Percentiles rank a stretch among this genome's conserved stretches.
These are phyloP conservation scores for Girardinichthys multiradiatus DNA, from an alignment of 2,113 vertebrate genomes.

Conservation along the genomic window DNA sequence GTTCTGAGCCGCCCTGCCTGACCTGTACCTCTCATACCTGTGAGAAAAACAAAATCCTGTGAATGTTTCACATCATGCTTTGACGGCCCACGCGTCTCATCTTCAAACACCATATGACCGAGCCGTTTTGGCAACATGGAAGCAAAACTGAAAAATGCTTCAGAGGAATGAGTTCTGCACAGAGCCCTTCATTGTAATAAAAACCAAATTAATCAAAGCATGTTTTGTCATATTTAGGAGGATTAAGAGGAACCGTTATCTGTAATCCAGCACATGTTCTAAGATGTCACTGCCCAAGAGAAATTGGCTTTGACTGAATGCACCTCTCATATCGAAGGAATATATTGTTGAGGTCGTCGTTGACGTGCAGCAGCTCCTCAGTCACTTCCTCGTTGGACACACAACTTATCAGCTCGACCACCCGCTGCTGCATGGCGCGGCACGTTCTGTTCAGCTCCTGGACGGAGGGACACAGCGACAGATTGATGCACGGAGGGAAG, in stretches of 20 bases:
- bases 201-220: neutral
- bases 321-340: slow-evolving; percentile 97
- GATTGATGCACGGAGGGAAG: neutral
- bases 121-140: slow-evolving; percentile 1
- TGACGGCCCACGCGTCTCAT: slow-evolving; percentile 31
- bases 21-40: slow-evolving; percentile 94
- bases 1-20: slow-evolving; percentile 86
- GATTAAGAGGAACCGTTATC: neutral
- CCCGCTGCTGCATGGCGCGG: slow-evolving; percentile 96
- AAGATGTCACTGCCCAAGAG: too few relatives aligned
- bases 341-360: slow-evolving; percentile 97
- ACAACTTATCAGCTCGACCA: slow-evolving; percentile 95
- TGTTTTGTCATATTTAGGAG: neutral
- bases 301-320: neutral
- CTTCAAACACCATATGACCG: slow-evolving; percentile 17
- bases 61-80: slow-evolving; percentile 19
- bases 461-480: neutral
- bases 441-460: slow-evolving; percentile 96
- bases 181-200: neutral
- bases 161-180: neutral
- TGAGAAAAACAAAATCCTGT: slow-evolving; percentile 16
- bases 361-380: slow-evolving; percentile 93
- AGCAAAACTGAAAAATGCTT: slow-evolving; percentile 5
- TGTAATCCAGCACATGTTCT: too few relatives aligned
- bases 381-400: slow-evolving; percentile 98